A percentile compares a stretch with the other conserved stretches of the same genome.
Conservation (phyloP, 2,113 vertebrate species). For the Hypanus sabinus region DNA sequence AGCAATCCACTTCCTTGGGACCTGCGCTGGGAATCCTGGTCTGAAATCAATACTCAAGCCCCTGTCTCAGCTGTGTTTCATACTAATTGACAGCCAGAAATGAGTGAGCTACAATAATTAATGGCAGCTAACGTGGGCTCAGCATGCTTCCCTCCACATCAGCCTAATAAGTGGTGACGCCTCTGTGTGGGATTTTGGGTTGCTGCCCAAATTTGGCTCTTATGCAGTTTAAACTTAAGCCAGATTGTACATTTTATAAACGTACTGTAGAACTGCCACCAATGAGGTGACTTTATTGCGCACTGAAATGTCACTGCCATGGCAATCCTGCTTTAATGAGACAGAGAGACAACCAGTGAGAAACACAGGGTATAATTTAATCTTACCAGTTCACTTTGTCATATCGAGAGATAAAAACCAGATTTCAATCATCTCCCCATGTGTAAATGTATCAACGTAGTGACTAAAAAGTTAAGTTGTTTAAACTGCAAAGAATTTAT, state of each 20-base stretch:
- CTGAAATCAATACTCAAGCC: not conserved
- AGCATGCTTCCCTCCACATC: not conserved
- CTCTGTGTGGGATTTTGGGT: not conserved
- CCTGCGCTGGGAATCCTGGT: not conserved
- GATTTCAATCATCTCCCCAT: not conserved
- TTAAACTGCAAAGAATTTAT: not conserved
- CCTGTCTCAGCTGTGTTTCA: not conserved
- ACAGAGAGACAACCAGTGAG: not conserved
- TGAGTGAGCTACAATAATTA: not conserved
- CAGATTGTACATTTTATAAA: not conserved
- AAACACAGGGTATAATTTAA: not conserved
- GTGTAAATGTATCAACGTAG: not conserved
- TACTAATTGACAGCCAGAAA: constrained; percentile 13
- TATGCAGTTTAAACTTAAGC: not conserved
- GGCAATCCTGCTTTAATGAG: not conserved
- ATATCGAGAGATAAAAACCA: not conserved
- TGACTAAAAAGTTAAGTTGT: not conserved
- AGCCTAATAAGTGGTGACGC: not conserved
- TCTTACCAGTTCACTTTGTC: not conserved
- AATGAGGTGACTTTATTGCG: not conserved
- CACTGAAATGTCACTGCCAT: not conserved
- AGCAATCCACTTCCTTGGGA: not conserved
- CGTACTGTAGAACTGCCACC: not conserved
- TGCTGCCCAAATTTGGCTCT: not conserved
- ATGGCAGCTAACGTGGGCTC: not conserved